These are phyloP conservation scores for Diceros bicornis DNA, from an alignment of 2,797 vertebrate genomes.

Conservation along the genomic window DNA sequence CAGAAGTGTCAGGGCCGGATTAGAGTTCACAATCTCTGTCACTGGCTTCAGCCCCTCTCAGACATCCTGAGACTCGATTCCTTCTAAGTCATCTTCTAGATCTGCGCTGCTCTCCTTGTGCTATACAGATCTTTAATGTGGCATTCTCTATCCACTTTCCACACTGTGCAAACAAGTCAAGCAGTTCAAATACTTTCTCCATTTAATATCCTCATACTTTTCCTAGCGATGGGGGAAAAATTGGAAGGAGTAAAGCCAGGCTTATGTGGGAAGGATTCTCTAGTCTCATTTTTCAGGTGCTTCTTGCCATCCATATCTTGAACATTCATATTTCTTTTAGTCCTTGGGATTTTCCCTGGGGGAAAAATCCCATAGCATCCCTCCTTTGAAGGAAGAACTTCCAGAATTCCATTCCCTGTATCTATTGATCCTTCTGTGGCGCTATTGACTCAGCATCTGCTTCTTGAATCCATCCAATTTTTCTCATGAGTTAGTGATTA, in stretches of 20 bases:
- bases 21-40: background rate
- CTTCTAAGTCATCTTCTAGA: background rate
- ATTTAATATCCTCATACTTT: background rate
- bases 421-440: background rate
- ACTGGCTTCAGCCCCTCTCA: background rate
- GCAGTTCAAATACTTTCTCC: background rate
- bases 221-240: background rate
- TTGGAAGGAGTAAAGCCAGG: background rate
- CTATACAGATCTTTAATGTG: background rate
- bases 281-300: background rate
- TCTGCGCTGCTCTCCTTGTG: background rate
- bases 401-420: background rate
- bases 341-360: too few relatives aligned
- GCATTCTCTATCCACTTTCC: background rate
- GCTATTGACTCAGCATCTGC: background rate
- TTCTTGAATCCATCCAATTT: background rate
- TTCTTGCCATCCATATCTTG: background rate
- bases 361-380: background rate
- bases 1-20: background rate
- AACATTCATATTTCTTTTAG: background rate
- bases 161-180: background rate
- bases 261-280: background rate
- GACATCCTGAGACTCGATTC: background rate
- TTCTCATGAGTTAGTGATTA: background rate
- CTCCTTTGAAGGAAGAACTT: background rate